Percentiles rank a stretch among this genome's conserved stretches.
phyloP scores from a whole-genome alignment of 2,797 vertebrate species.

The Characodon lateralis region DNA sequence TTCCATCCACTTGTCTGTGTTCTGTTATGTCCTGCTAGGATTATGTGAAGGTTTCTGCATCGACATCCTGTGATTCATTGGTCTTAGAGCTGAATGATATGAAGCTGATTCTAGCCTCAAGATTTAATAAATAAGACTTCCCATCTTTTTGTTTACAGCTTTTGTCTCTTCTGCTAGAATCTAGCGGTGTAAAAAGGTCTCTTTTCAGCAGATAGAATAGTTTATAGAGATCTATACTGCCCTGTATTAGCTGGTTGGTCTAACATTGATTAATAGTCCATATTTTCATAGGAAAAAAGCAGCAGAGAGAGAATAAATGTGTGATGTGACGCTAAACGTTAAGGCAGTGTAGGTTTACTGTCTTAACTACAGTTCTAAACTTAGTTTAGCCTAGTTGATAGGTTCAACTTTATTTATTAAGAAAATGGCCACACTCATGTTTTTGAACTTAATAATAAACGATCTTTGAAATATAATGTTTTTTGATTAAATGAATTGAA shows the following conservation, averaged over 20 bases:
- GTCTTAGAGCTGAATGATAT: neutral
- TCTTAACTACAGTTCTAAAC: neutral
- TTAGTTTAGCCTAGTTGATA: neutral
- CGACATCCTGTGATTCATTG: neutral
- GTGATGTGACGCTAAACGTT: neutral
- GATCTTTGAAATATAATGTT: neutral
- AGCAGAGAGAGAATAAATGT: neutral
- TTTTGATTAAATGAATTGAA: neutral
- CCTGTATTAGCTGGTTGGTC: neutral
- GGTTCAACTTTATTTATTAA: too few species aligned
- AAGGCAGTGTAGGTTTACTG: too few species aligned
- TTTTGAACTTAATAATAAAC: neutral
- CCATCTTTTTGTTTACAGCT: neutral
- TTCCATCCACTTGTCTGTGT: slow-evolving; percentile 40
- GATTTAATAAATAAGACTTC: neutral
- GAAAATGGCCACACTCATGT: neutral
- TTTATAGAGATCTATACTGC: too few species aligned
- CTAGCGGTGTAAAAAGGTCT: neutral
- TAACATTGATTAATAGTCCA: too few species aligned
- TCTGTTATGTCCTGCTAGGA: slow-evolving; percentile 55
- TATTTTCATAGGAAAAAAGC: too few species aligned
- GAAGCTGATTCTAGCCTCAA: neutral
- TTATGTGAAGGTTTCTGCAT: slow-evolving; percentile 12
- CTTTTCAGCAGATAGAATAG: neutral
- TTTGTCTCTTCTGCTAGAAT: neutral